Conservation (phyloP, 2,113 vertebrate genomes). For the Lagopus muta region DNA sequence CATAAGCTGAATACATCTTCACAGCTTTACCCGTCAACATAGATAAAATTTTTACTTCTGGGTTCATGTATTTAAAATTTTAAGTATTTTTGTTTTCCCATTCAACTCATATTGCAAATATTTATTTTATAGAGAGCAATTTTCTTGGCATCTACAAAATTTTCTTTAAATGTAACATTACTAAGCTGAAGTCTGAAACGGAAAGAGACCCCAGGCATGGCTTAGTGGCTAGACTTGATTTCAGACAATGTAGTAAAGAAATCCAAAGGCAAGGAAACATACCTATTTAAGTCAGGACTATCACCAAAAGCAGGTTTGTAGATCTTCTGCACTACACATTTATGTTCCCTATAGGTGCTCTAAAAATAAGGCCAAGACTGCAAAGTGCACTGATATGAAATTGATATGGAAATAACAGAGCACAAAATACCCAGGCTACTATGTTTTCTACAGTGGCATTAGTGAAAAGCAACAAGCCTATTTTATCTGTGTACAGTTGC, state of each 20-base stretch:
- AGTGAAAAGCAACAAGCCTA: not conserved
- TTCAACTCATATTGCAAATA: not conserved
- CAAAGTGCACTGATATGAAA: rapidly evolving
- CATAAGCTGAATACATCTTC: not conserved
- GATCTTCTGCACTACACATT: not conserved
- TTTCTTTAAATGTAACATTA: slow-evolving; percentile 34
- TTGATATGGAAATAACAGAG: rapidly evolving
- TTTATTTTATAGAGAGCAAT: not conserved
- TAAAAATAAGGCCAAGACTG: not conserved
- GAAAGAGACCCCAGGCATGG: slow-evolving; percentile 17
- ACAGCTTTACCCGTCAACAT: not conserved
- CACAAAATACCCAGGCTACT: not conserved
- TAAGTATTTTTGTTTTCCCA: not conserved
- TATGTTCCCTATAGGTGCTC: not conserved
- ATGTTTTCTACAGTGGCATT: not conserved
- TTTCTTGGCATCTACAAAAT: slow-evolving; percentile 20
- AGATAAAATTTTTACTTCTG: slow-evolving; percentile 5
- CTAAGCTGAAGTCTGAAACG: slow-evolving; percentile 16
- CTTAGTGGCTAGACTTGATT: slow-evolving; percentile 39
- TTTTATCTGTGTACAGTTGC: not conserved
- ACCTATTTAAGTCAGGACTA: not conserved
- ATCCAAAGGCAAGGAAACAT: not conserved
- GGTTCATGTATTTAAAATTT: not conserved
- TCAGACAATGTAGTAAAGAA: not conserved
- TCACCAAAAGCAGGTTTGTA: not conserved